A percentile compares a stretch with the other conserved stretches of the same genome.
These are phyloP conservation scores for Cecropterus lyciades DNA, from an alignment of 1,140 invertebrate genomes.

Conservation along the genomic window DNA sequence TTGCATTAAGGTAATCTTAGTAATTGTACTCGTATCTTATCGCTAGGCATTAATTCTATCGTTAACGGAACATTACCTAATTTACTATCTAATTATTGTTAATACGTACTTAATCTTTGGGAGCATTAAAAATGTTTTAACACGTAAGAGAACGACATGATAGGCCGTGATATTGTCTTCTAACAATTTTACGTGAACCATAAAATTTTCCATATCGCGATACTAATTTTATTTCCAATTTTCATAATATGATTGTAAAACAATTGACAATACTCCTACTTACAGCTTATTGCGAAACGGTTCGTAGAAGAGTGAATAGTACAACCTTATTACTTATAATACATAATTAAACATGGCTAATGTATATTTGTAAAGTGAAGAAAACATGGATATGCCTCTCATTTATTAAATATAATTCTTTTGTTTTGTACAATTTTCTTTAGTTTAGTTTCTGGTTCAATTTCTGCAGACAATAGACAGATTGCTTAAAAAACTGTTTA, in stretches of 20 bases:
- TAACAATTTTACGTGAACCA: slow-evolving; percentile 36
- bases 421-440: no score
- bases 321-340: no score
- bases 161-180: slow-evolving; percentile 75
- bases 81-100: slow-evolving; percentile 38
- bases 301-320: no score
- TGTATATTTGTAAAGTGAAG: no score
- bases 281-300: not conserved
- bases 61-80: slow-evolving; percentile 39
- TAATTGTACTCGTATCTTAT: slow-evolving; percentile 50
- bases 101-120: slow-evolving; percentile 35
- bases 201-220: slow-evolving; percentile 19
- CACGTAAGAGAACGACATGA: slow-evolving; percentile 31
- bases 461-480: no score
- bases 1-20: slow-evolving; percentile 34
- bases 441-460: no score
- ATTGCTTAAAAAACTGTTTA: no score
- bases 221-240: slow-evolving; percentile 11
- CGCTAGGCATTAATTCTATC: slow-evolving; percentile 39
- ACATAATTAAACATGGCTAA: no score
- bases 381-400: no score
- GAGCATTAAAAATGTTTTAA: slow-evolving; percentile 45
- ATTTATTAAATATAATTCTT: no score
- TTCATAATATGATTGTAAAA: slow-evolving; percentile 19
- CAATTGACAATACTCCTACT: slow-evolving; percentile 19